These are phyloP conservation scores for Malachius bipustulatus DNA, from an alignment of 2,888 invertebrate species.

Conservation along the genomic window DNA sequence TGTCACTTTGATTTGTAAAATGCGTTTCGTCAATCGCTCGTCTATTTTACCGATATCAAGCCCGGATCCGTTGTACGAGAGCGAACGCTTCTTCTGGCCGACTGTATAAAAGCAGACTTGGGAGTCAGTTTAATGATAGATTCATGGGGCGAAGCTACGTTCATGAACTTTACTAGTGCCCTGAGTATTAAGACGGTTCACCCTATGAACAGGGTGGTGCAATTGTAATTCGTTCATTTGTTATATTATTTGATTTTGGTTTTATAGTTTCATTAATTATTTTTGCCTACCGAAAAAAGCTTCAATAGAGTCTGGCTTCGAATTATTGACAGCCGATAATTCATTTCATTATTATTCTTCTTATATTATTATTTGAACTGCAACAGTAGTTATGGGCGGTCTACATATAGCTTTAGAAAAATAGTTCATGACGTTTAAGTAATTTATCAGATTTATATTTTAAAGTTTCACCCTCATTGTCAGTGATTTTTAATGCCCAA, in stretches of 20 bases:
- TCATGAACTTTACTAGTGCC: slow-evolving; percentile 25
- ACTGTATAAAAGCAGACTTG: slow-evolving; percentile 20
- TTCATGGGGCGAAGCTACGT: slow-evolving; percentile 34
- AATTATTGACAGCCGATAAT: too few species aligned
- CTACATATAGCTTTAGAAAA: too few species aligned
- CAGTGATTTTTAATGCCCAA: too few species aligned
- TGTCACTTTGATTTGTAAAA: slow-evolving; percentile 36
- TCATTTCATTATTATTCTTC: too few species aligned
- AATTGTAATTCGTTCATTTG: not conserved
- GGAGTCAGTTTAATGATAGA: slow-evolving; percentile 35
- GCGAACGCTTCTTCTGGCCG: slow-evolving; percentile 23
- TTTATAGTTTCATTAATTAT: slow-evolving; percentile 7
- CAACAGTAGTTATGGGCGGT: too few species aligned
- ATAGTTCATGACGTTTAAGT: too few species aligned
- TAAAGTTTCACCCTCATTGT: too few species aligned
- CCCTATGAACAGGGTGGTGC: slow-evolving; percentile 20
- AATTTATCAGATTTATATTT: too few species aligned
- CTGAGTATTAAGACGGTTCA: slow-evolving; percentile 22
- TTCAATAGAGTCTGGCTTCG: too few species aligned
- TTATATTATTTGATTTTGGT: slow-evolving; percentile 1
- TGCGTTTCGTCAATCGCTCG: slow-evolving; percentile 30
- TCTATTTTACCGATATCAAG: too few species aligned
- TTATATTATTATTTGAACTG: too few species aligned
- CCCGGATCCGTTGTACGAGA: slow-evolving; percentile 24
- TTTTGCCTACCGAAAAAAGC: too few species aligned